Evolutionary conservation across 1,140 invertebrate species (phyloP), one percentile per base, ranked within the genome.

Genomic region (Acromyrmex heyeri): DNA sequence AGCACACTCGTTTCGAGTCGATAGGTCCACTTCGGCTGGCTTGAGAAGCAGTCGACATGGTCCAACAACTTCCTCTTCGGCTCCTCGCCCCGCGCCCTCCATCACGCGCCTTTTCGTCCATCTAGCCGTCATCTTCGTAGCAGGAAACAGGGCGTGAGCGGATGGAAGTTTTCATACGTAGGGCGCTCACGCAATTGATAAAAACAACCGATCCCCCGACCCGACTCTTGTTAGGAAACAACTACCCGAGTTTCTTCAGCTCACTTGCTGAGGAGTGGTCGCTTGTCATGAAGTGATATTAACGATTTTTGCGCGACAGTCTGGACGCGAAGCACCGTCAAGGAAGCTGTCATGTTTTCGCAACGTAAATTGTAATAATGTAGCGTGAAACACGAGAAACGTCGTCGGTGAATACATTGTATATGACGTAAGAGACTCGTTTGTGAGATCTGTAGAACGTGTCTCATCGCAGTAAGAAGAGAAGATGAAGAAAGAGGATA

Each of bases 1-100:
- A 92, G 91, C 91, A 92, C 91, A 92, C 91, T 92, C 91, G 91
- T 92, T 92, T 92, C 91, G 90, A 92, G 91, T 92, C 90, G 91
- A 92, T 92, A 92, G 91, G 91, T 92, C 91, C 91, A 92, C 91
- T 92, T 92, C 86, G 89, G 77, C 87, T 89, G 90, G 86, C 89
- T 90, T 86, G 91, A 90, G 87, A 88, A 91, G 78, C 86, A 89
- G 90, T 90, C 89, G 91, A 92, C 87, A 92, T 91, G 92, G 91
- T 92, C 91, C 91, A 90, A 86, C 90, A 87, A 92, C 91, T 92
- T 91, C 90, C 86, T 87, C 88, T 70, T 88, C 59, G 55, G 59
- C 55, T 64, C 50, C 89, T 87, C 82, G 62, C 53, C 30, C 79
- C 30, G 27, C 61, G 55, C 12, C 44, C 55, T 72, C 55, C 76